Base-by-base conservation (phyloP, 2,797 vertebrate species). In the Oryzias sinensis region DNA sequence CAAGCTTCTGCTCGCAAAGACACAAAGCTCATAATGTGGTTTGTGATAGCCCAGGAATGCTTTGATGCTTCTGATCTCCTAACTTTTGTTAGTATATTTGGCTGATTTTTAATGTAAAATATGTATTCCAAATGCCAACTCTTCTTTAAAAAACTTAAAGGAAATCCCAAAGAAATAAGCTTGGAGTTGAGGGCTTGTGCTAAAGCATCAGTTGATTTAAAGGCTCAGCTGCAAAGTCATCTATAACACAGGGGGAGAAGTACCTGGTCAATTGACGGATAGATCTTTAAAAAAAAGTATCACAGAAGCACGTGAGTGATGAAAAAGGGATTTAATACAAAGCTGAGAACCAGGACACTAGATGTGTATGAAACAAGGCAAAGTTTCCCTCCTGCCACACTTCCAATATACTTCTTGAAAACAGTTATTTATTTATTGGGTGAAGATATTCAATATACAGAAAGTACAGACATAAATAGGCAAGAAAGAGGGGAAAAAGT, bases 81-180 rank as follows among this genome's bases (percentile, higher is more conserved):
- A 87, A 90, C 87, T 90, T 91, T 91, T 88, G 82, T 90, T 87
- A 85, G 88, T 92, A 91, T 91, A 89, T 92, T 91, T 89, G 80
- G 77, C 85, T 74, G 83, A 77, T 81, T 90, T 92, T 88, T 90
- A 86, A 89, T 92, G 81, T 91, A 87, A 88, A 88, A 87, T 89
- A 87, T 89, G 84, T 90, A 90, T 87, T 84, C 79, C 79, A 87
- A 89, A 89, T 81, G 72, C 83, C 76, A 72, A 71, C 77, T 77
- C 70, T 74, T 88, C 80, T 91, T 90, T 90, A 83, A 84, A 88
- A 76, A 89, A 87, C 76, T 88, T 87, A 84, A 62, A 84, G 84
- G 78, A 88, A 90, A 92, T 90, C 88, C 84, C 70, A 56, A 66
- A 81, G 82, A 91, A 92, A 90, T 90, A 90, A 89, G 88, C 83